Evolutionary conservation across 1,140 invertebrate species (phyloP).

Genomic region (Tenebrio molitor): DNA sequence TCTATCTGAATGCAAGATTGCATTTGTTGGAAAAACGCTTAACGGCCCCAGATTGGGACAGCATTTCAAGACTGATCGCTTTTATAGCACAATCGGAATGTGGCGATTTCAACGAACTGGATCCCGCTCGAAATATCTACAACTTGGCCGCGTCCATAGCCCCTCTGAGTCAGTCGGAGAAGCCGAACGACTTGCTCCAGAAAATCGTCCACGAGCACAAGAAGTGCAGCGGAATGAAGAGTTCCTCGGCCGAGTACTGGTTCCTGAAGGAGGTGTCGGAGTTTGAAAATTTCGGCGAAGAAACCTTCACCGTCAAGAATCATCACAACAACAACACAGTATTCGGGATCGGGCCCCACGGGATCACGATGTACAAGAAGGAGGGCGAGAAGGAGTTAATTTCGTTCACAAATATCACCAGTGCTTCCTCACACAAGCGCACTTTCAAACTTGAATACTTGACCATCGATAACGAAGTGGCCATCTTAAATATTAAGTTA

Average conservation of each 20-base stretch:
- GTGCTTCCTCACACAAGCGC: constrained; percentile 81
- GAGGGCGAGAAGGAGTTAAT: constrained; percentile 76
- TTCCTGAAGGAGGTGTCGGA: constrained; percentile 84
- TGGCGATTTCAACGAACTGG: constrained; percentile 76
- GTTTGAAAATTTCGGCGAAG: constrained; percentile 85
- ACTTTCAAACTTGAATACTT: constrained; percentile 83
- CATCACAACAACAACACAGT: constrained; percentile 57
- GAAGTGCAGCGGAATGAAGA: constrained; percentile 72
- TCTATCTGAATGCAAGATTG: constrained; percentile 84
- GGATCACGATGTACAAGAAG: constrained; percentile 79
- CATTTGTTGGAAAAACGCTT: constrained; percentile 81
- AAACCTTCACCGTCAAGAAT: constrained; percentile 82
- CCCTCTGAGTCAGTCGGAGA: constrained; percentile 68
- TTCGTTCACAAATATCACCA: constrained; percentile 85
- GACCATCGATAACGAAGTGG: constrained; percentile 77
- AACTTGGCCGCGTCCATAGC: constrained; percentile 55
- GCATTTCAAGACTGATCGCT: constrained; percentile 80
- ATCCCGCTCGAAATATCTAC: constrained; percentile 73
- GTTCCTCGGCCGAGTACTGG: constrained; percentile 81
- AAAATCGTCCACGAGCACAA: constrained; percentile 76
- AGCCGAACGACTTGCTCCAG: constrained; percentile 74
- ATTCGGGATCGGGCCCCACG: constrained; percentile 86
- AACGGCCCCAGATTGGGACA: constrained; percentile 76
- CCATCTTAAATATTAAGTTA: constrained; percentile 83
- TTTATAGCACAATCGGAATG: constrained; percentile 81